Evolutionary conservation across 2,888 invertebrate species (phyloP).

Genomic region (Macrosiphum euphorbiae): DNA sequence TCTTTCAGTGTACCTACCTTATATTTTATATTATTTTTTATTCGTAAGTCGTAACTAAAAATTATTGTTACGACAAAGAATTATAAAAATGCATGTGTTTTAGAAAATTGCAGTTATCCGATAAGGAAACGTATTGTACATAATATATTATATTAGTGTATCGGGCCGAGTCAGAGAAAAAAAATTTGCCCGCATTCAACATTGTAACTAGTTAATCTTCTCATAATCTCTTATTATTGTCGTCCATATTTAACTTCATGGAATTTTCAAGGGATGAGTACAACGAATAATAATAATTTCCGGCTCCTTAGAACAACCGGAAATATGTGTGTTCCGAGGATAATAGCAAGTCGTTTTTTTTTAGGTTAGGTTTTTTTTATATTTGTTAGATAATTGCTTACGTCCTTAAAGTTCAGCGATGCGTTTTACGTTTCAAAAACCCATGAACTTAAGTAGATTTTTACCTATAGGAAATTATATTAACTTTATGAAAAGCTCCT

Average conservation of each 20-base stretch:
- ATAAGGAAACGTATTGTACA: not conserved
- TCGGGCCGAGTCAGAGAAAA: not conserved
- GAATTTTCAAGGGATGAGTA: not conserved
- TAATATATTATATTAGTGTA: not conserved
- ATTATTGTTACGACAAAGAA: not conserved
- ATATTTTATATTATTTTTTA: not conserved
- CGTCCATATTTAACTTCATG: not conserved
- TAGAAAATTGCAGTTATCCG: not conserved
- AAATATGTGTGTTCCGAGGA: not conserved
- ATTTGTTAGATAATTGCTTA: slow-evolving; percentile 23
- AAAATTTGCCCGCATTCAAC: not conserved
- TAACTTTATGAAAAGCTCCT: not conserved
- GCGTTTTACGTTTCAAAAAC: slow-evolving; percentile 40
- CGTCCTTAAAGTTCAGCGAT: not conserved
- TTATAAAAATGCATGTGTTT: not conserved
- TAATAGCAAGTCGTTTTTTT: not conserved
- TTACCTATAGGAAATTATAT: slow-evolving; percentile 13
- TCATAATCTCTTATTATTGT: not conserved
- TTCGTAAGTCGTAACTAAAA: not conserved
- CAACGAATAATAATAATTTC: slow-evolving; percentile 28
- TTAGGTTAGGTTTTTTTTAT: not conserved
- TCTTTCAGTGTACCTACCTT: not conserved
- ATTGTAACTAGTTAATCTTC: not conserved
- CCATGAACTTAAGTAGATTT: not conserved
- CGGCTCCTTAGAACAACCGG: slow-evolving; percentile 10